Conservation (phyloP, 1,140 invertebrate genomes). For the Anoplolepis gracilipes region DNA sequence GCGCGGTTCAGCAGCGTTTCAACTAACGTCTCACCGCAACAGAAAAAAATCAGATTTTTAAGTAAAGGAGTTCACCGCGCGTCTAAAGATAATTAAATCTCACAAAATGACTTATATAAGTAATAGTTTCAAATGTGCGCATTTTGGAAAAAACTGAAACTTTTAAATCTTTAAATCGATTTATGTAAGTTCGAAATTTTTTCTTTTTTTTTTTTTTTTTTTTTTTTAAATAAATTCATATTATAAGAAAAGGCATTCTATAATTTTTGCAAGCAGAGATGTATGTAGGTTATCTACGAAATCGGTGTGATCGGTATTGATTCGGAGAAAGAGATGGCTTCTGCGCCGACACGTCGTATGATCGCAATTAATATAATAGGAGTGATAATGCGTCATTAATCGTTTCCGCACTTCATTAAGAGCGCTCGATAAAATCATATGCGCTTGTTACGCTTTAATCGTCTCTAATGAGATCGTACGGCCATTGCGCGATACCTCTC, state of each 20-base stretch:
- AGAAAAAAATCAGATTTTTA: slow-evolving; percentile 41
- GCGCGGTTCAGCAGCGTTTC: slow-evolving; percentile 20
- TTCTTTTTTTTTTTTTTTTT: background rate
- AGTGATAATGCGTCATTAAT: slow-evolving; percentile 56
- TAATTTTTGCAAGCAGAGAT: background rate
- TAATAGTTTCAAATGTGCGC: background rate
- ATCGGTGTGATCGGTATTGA: background rate
- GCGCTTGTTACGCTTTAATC: slow-evolving; percentile 52
- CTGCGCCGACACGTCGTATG: background rate
- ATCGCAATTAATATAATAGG: slow-evolving; percentile 46
- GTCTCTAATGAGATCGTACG: background rate
- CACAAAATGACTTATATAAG: background rate
- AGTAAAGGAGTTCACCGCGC: slow-evolving; percentile 28
- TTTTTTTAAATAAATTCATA: background rate
- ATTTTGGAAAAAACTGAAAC: background rate
- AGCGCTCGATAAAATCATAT: slow-evolving; percentile 36
- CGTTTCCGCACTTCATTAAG: slow-evolving; percentile 54
- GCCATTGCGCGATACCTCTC: background rate
- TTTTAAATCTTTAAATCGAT: slow-evolving; percentile 8
- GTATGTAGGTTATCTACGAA: background rate
- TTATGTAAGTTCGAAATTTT: background rate
- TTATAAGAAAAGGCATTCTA: background rate
- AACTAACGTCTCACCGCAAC: slow-evolving; percentile 2
- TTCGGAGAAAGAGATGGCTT: background rate
- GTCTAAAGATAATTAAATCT: slow-evolving; percentile 28